These are phyloP conservation scores for Parnassius orleans DNA, from an alignment of 2,888 invertebrate genomes.

Conservation along the genomic window DNA sequence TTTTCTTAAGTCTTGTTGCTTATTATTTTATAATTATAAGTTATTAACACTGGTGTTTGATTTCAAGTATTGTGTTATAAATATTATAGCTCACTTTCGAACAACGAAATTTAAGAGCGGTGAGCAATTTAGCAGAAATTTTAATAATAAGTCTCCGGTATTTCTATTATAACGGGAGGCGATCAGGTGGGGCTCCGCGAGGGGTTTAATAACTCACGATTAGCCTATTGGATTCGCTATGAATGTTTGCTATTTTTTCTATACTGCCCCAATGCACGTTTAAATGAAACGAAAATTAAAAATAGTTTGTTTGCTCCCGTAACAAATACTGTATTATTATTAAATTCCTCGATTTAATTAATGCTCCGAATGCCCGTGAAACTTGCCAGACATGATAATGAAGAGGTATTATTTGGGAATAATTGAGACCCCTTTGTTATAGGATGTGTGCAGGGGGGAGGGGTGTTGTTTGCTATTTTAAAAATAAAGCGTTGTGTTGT, in stretches of 20 bases:
- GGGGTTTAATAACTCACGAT: conserved; percentile 79
- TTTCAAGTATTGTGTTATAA: conserved; percentile 29
- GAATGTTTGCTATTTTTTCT: conserved; percentile 80
- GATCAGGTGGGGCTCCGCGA: conserved; percentile 75
- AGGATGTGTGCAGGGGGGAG: neutral
- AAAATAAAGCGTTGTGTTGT: too few relatives aligned
- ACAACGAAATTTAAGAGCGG: conserved; percentile 71
- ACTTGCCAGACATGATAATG: conserved; percentile 38
- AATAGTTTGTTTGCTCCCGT: conserved; percentile 52
- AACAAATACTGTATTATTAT: conserved; percentile 38
- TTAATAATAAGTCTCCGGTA: conserved; percentile 81
- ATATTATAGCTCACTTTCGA: conserved; percentile 57
- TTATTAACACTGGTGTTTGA: conserved; percentile 1
- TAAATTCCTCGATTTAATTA: conserved; percentile 38
- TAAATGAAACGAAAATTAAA: conserved; percentile 62
- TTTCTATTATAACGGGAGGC: conserved; percentile 79
- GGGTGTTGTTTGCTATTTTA: too few relatives aligned
- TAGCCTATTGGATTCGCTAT: conserved; percentile 79
- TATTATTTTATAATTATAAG: too few relatives aligned
- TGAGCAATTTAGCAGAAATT: conserved; percentile 81
- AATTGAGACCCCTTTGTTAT: conserved; percentile 25
- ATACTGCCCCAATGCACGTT: conserved; percentile 62
- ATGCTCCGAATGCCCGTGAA: conserved; percentile 28
- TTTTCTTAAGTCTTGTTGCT: too few relatives aligned
- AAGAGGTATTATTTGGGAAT: conserved; percentile 34